These are phyloP conservation scores for Pseudochromis fuscus DNA, from an alignment of 2,797 vertebrate genomes.

Conservation along the genomic window DNA sequence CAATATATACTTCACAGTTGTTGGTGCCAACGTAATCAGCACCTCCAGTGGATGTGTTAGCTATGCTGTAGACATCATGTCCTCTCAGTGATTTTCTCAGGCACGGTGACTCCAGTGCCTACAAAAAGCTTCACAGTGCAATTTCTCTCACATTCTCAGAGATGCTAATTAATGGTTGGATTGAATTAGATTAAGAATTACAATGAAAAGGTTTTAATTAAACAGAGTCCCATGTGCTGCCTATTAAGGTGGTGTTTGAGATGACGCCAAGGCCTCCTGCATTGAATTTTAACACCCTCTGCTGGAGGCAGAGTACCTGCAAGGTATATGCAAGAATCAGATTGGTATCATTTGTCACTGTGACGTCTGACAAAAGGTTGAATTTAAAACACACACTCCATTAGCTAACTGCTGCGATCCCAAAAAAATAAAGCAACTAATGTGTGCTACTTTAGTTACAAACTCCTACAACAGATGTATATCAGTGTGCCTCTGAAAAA, in stretches of 20 bases:
- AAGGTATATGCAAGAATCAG: constrained; percentile 43
- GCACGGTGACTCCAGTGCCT: constrained; percentile 73
- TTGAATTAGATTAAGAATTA: constrained; percentile 83
- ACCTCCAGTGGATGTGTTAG: constrained; percentile 73
- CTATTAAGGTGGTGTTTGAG: constrained; percentile 70
- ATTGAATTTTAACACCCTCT: constrained; percentile 77
- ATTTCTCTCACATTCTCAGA: constrained; percentile 80
- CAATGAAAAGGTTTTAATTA: constrained; percentile 85
- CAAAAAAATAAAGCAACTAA: neutral
- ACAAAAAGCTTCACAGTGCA: constrained; percentile 76
- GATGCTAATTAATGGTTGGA: constrained; percentile 81
- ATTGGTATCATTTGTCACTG: constrained; percentile 38
- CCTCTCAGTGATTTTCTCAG: constrained; percentile 76
- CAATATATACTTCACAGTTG: constrained; percentile 62
- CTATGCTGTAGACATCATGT: constrained; percentile 75
- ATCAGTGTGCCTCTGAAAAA: neutral
- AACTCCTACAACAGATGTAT: neutral
- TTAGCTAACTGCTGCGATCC: neutral
- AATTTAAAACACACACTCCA: neutral
- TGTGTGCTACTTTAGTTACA: neutral
- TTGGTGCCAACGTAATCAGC: constrained; percentile 64
- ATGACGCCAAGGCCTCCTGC: constrained; percentile 54
- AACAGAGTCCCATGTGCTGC: constrained; percentile 74
- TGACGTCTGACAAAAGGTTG: constrained; percentile 7
- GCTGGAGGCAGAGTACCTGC: constrained; percentile 71